Evolutionary conservation across 2,113 vertebrate species (phyloP), one percentile per base, ranked within the genome.

Genomic region (Istiophorus platypterus): DNA sequence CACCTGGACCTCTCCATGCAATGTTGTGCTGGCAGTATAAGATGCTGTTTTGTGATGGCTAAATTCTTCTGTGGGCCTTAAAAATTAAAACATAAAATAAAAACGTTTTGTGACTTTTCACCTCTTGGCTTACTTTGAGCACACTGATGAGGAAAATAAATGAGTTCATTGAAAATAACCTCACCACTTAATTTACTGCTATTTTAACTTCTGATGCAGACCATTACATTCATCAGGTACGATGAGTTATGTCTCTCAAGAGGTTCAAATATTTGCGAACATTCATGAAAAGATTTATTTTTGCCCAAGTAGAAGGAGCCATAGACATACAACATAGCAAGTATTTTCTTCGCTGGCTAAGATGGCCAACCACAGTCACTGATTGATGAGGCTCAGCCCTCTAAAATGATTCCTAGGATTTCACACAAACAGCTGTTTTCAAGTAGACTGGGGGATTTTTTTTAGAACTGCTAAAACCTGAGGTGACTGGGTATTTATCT

Each of bases 281-380:
- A 31, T 58, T n/a, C 61, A 12, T 61, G 6, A 65, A 64, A 34
- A 70, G 14, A 52, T 72, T n/a, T 29, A 26, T 52, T 59, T 74
- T 72, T 42, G 14, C 11, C 18, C 14, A 41, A 4, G 47, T 45
- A 2, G 9, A 80, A 65, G 34, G 18, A 47, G 12, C 34, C 18
- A 26, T 13, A 47, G 22, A 67, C 9, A 41, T 27, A n/a, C 1
- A 73, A 49, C 29, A 62, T 3, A 34, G 34, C 27, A 51, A 34
- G 1, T 71, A 61, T 75, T 76, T 79, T 49, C 41, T 69, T 61
- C 42, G 27, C 26, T 73, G 57, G 24, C 22, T 62, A 18, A 26
- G 45, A 39, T 8, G 14, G 51, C 39, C 4, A 22, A 34, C 34
- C 22, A 12, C 17, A 37, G 49, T 0, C n/a, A 37, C 12, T 26